A percentile compares a stretch with the other conserved stretches of the same genome.
phyloP scores from a whole-genome alignment of 2,888 invertebrate species.

The Diaprepes abbreviatus region DNA sequence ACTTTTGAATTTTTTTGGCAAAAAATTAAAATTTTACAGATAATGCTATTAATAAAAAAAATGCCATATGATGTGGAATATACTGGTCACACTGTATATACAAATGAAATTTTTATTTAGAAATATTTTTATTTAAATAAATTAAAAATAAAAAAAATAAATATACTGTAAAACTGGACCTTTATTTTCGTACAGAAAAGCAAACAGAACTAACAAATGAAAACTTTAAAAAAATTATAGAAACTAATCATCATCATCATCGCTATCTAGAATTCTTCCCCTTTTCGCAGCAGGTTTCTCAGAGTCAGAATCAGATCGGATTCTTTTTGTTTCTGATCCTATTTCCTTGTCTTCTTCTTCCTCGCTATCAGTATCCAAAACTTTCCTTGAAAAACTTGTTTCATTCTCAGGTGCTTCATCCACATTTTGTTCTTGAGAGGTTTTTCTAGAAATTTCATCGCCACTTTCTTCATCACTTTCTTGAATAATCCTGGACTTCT shows the following conservation, averaged over 20 bases:
- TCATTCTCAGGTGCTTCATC: neutral
- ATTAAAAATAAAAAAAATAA: no score
- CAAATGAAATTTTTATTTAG: no score
- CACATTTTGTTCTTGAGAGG: neutral
- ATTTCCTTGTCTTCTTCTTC: slow-evolving; percentile 23
- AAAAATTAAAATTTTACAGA: no score
- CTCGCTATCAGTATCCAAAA: slow-evolving; percentile 48
- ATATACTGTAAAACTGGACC: no score
- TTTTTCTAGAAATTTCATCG: slow-evolving; percentile 17
- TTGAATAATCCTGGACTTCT: slow-evolving; percentile 20
- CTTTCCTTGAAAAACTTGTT: slow-evolving; percentile 6
- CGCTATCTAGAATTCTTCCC: slow-evolving; percentile 57
- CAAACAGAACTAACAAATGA: no score
- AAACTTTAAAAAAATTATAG: no score
- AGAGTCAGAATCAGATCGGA: slow-evolving; percentile 55
- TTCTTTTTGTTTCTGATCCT: slow-evolving; percentile 50
- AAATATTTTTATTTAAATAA: no score
- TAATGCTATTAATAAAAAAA: no score
- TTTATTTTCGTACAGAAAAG: no score
- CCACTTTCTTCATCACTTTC: slow-evolving; percentile 47
- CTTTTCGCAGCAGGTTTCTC: slow-evolving; percentile 55
- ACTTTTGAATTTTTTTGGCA: no score
- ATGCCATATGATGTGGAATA: no score
- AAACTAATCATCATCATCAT: slow-evolving; percentile 54
- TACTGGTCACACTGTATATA: no score